Conservation (phyloP, 2,113 vertebrate species). For the Piprites chloris region DNA sequence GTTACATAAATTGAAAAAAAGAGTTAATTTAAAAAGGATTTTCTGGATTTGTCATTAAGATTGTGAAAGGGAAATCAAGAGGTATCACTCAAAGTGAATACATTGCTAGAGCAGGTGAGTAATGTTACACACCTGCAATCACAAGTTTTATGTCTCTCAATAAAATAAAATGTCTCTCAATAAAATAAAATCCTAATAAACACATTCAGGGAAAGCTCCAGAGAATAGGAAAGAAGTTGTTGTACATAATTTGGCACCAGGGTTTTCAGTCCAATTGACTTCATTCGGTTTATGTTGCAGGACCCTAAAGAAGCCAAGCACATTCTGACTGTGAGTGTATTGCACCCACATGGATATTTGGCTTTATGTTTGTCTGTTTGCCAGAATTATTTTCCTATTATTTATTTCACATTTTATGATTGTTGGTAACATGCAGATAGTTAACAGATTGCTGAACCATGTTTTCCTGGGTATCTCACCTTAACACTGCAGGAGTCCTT, state of each 20-base stretch:
- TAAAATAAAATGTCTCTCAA: fast-evolving
- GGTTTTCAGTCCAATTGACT: not conserved
- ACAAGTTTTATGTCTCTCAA: not conserved
- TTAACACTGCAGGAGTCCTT: not conserved
- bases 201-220: not conserved
- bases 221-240: not conserved
- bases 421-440: not conserved
- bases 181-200: too few relatives aligned
- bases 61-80: not conserved
- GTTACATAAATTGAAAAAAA: not conserved
- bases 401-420: not conserved
- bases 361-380: not conserved
- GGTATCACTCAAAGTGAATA: too few relatives aligned
- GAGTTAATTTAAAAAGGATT: not conserved
- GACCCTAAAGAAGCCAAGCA: not conserved
- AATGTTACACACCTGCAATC: not conserved
- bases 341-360: not conserved
- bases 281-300: not conserved
- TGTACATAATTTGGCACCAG: not conserved
- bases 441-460: not conserved
- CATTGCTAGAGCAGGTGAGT: not conserved
- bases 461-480: not conserved
- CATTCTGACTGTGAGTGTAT: not conserved
- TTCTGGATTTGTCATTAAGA: not conserved
- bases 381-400: not conserved